Percentiles rank a stretch among this genome's conserved stretches.
Evolutionary conservation across 2,113 vertebrate species (phyloP).

Genomic region (Microcebus griseorufus): DNA sequence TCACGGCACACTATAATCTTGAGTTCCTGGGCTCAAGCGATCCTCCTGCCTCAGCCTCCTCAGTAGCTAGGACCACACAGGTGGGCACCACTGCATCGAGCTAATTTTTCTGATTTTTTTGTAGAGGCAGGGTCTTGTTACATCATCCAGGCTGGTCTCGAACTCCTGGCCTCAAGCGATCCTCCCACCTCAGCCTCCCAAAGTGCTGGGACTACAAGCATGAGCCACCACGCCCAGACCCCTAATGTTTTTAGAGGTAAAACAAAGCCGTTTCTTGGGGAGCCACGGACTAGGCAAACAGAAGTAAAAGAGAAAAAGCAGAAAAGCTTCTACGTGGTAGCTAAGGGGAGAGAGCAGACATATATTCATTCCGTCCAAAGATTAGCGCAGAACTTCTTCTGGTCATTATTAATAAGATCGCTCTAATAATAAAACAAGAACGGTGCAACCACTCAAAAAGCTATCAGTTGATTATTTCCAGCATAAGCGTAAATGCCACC

Average conservation of each 20-base stretch:
- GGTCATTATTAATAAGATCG: neutral
- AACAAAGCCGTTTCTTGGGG: neutral
- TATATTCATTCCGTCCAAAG: neutral
- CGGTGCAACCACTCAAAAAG: neutral
- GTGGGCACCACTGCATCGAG: too few relatives aligned
- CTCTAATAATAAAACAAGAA: conserved; percentile 26
- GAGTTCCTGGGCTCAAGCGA: too few relatives aligned
- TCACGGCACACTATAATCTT: too few relatives aligned
- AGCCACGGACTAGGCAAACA: neutral
- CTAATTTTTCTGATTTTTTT: too few relatives aligned
- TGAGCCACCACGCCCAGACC: neutral
- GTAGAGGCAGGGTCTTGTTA: too few relatives aligned
- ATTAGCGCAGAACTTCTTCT: neutral
- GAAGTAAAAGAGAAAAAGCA: neutral
- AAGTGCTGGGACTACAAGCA: too few relatives aligned
- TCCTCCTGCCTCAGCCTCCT: too few relatives aligned
- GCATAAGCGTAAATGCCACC: neutral
- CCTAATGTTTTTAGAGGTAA: neutral
- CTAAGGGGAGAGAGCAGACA: neutral
- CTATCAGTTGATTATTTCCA: neutral
- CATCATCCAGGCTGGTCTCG: too few relatives aligned
- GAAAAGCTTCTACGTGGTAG: neutral
- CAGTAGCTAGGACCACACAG: too few relatives aligned
- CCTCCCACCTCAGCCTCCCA: too few relatives aligned
- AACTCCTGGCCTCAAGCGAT: too few relatives aligned